A percentile compares a stretch with the other conserved stretches of the same genome.
Evolutionary conservation across 2,888 invertebrate species (phyloP).

Genomic region (Brachyptera risi): DNA sequence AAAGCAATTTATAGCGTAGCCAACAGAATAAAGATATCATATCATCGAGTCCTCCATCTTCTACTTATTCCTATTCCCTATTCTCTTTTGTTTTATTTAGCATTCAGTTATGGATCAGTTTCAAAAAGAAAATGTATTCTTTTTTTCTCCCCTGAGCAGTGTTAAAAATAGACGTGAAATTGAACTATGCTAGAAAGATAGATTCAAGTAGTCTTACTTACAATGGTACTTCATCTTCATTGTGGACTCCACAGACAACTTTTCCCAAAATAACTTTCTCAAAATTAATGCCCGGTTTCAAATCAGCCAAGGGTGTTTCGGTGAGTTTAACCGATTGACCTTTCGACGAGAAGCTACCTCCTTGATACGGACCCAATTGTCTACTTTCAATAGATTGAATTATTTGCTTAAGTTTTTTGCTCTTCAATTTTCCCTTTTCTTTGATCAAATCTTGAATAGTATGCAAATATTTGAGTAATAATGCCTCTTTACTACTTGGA

Average conservation of each 20-base stretch:
- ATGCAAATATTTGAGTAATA: constrained; percentile 60
- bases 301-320: constrained; percentile 49
- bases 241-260: constrained; percentile 75
- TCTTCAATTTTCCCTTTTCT: constrained; percentile 68
- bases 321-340: constrained; percentile 52
- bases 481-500: constrained; percentile 57
- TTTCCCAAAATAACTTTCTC: constrained; percentile 68
- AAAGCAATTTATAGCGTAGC: too few relatives aligned
- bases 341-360: constrained; percentile 52
- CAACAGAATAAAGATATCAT: too few relatives aligned
- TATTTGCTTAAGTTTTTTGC: constrained; percentile 64
- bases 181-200: background rate
- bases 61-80: too few relatives aligned
- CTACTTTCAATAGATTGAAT: constrained; percentile 62
- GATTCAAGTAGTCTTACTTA: constrained; percentile 47
- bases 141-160: too few relatives aligned
- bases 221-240: constrained; percentile 74
- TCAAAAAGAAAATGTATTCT: too few relatives aligned
- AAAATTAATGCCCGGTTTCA: constrained; percentile 61
- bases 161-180: background rate
- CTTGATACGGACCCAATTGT: constrained; percentile 56
- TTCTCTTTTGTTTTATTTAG: too few relatives aligned
- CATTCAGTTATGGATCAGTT: too few relatives aligned
- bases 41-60: too few relatives aligned
- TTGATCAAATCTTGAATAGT: constrained; percentile 59